Evolutionary conservation across 2,888 invertebrate genomes (phyloP), one percentile per base, ranked within the genome.

Genomic region (Drosophila differens): DNA sequence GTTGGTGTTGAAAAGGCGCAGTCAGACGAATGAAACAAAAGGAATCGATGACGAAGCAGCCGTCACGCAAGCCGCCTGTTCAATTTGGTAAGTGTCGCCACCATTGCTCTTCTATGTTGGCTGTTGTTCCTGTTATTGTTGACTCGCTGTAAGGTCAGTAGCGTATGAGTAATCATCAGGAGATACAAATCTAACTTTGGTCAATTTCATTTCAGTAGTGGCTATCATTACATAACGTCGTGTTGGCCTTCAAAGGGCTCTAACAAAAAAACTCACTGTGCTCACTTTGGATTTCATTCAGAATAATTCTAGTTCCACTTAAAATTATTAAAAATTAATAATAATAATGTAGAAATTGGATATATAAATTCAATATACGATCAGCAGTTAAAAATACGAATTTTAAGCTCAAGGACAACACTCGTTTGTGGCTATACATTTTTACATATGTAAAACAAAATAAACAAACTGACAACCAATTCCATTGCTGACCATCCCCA

Each of bases 181-280:
- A 90, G 90, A 90, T 85, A 85, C 81, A 85, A 85, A 85, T 85
- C 85, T 88, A 85, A 78, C 89, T 76, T 82, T 82, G 81, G 85
- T 81, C 88, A 85, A 73, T 77, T 90, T 71, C 61, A 57, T 83
- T 81, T 71, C 74, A 75, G 71, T 68, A 58, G 70, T 58, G 72
- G 70, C 84, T 86, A 64, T 85, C 65, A 84, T 85, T 85, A 87
- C 71, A 85, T 89, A 85, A 85, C 85, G 66, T 71, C 70, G 76
- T 67, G 61, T 60, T 79, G 79, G 87, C 89, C 87, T 83, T 87
- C 84, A 75, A 60, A 69, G 37, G 53, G 61, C 59, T 70, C 52
- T 25, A 57, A 52, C 69, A 54, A 70, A 61, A 52, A 37, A 25
- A 59, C 22, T 16, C 4, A 41, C 19, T 55, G n/a, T 16, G 22